Base-by-base conservation (phyloP, 2,113 vertebrate genomes). In the Percopsis transmontana region DNA sequence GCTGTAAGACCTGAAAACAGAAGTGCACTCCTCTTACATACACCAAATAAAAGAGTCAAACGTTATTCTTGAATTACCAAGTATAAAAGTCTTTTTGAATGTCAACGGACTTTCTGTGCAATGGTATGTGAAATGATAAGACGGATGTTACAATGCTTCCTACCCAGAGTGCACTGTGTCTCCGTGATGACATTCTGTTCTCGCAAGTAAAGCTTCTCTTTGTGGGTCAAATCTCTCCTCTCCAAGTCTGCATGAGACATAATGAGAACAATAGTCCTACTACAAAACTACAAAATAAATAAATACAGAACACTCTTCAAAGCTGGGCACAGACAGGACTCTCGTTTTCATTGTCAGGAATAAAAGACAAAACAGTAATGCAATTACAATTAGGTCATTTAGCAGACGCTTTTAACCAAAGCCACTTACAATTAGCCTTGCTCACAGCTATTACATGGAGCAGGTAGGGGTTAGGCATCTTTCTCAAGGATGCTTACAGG, bases 141-240 rank as follows among this genome's bases (percentile, higher is more conserved):
- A 18, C 3, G 14, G 9, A 55, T 27, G 42, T 24, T 16, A 15
- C 2, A 16, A 47, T 61, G 9, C 0, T 56, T 60, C 87, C 87
- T 93, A 99, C 97, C 97, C 76, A 99, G 87, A 4, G 97, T 99
- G 79, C 97, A 99, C 41, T 99, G 97, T 4, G 97, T 99, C 79
- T 99, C 97, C 1, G 97, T 99, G 61, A 99, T 99, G 78, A 99
- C 97, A 14, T 99, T 99, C 59, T 97, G 87, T 76, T 99, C 97
- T 72, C 97, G 92, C 82, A 99, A 92, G 85, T 98, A 97, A 45
- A 99, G 94, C 52, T 99, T 99, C 81, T 99, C 97, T 83, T 99
- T 99, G 76, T 98, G 97, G 72, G 97, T 98, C 50, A 99, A 78
- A 85, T 99, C 97, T 91, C 97, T 94, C 80, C 97, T 93, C 88